Conservation (phyloP, 2,888 invertebrate species). For the Carcina quercana region DNA sequence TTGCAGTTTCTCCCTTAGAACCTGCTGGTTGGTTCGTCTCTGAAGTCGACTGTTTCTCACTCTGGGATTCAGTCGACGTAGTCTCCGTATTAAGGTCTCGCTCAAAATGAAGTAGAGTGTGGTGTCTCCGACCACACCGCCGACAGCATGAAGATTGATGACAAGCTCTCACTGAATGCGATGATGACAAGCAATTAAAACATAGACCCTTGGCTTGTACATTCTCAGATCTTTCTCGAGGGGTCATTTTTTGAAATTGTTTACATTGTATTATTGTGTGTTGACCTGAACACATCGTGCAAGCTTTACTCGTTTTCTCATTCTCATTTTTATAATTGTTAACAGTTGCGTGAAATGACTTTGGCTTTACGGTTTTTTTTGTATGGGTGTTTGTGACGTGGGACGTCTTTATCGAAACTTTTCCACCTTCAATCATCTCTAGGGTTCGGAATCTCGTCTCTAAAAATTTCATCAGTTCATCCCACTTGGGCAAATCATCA, state of each 20-base stretch:
- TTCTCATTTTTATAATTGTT: too few relatives aligned
- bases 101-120: slow-evolving; percentile 14
- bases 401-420: too few relatives aligned
- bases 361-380: slow-evolving; percentile 5
- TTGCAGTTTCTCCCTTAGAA: background rate
- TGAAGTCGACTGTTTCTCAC: too few relatives aligned
- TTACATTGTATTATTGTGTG: slow-evolving; percentile 13
- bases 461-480: slow-evolving; percentile 9
- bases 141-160: slow-evolving; percentile 10
- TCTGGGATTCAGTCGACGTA: background rate
- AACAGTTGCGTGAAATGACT: slow-evolving; percentile 8
- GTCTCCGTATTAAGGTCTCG: background rate
- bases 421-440: slow-evolving; percentile 9
- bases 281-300: too few relatives aligned
- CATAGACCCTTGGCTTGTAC: slow-evolving; percentile 10
- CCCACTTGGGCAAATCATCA: slow-evolving; percentile 9
- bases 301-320: background rate
- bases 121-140: slow-evolving; percentile 16
- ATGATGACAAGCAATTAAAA: slow-evolving; percentile 11
- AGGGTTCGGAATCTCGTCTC: slow-evolving; percentile 10
- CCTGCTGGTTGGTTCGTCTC: background rate
- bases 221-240: slow-evolving; percentile 9
- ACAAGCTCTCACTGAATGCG: slow-evolving; percentile 11
- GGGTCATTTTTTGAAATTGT: slow-evolving; percentile 11
- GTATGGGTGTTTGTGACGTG: background rate